Evolutionary conservation across 2,888 invertebrate genomes (phyloP), one percentile per base, ranked within the genome.

Genomic region (Pocota personata): DNA sequence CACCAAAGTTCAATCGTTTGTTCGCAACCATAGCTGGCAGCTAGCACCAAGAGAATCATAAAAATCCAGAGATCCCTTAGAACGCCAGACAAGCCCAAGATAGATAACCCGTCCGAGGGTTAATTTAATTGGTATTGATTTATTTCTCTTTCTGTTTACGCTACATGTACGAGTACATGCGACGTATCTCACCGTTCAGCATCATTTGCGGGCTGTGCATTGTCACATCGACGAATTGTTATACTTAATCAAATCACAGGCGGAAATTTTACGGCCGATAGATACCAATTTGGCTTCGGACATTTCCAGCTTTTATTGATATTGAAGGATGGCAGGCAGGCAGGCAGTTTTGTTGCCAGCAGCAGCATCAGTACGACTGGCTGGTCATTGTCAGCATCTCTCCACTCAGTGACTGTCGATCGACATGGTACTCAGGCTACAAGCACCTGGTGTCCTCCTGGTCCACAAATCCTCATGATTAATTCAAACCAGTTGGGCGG

Each of bases 241-340:
- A 86, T 77, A 60, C 86, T 86, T 86, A 86, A 86, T 86, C 86
- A 86, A 86, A 86, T 86, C 86, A 86, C 71, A 46, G 71, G 72
- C 76, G 60, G 60, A 82, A 57, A 82, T 86, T 86, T 82, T 86
- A 77, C 67, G 82, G 82, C 82, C 82, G 72, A 86, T 82, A 82
- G 86, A 67, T 62, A 77, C 66, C 82, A 77, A 86, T 82, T 86
- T 77, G 67, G 66, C 67, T 48, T 40, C 21, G 72, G 72, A 86
- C 86, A 62, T 80, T 67, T 66, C 7, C 60, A 60, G 86, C 46
- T 76, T 79, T 86, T 80, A 86, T 86, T 80, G 84, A 86, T 71
- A 76, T 67, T 77, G 78, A 86, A 76, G 76, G 86, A 86, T 55
- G 57, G 21, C 32, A 30, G 50, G 32, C 50, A 40, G 4, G 35